phyloP scores from a whole-genome alignment of 2,888 invertebrate genomes.

The Leptopilina syphax region DNA sequence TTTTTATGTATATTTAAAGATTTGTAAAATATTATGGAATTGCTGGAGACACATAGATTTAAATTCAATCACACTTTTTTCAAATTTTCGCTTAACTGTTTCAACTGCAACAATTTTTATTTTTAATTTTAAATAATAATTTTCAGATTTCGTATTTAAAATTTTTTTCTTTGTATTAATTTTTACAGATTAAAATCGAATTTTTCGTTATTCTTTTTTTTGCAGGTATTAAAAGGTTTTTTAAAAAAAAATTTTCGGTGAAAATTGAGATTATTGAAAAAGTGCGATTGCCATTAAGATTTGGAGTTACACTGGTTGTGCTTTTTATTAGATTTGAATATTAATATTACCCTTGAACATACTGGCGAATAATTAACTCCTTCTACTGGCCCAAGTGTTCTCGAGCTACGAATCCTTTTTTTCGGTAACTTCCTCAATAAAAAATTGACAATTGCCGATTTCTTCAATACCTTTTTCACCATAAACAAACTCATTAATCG shows the following conservation, averaged over 20 bases:
- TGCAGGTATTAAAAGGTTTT: background rate
- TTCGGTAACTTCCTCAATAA: constrained; percentile 31
- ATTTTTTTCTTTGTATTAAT: no score
- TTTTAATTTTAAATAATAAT: no score
- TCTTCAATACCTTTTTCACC: constrained; percentile 33
- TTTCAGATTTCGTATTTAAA: no score
- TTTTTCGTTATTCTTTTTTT: background rate
- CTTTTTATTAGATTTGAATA: constrained; percentile 12
- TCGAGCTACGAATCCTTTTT: constrained; percentile 24
- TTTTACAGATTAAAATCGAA: no score
- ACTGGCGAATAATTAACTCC: constrained; percentile 22
- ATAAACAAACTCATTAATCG: constrained; percentile 29
- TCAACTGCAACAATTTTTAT: no score
- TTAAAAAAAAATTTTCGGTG: background rate
- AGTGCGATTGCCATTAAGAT: constrained; percentile 8
- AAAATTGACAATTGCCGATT: constrained; percentile 31
- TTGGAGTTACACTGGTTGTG: constrained; percentile 14
- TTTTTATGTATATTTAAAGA: no score
- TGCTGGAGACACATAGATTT: constrained; percentile 1
- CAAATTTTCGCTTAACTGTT: background rate
- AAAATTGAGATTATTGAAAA: constrained; percentile 7
- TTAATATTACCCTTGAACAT: constrained; percentile 30
- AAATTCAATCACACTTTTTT: background rate
- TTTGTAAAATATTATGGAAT: background rate
- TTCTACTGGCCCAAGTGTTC: constrained; percentile 11